Conservation (phyloP, 2,113 vertebrate genomes). For the Circaetus cinerascens region DNA sequence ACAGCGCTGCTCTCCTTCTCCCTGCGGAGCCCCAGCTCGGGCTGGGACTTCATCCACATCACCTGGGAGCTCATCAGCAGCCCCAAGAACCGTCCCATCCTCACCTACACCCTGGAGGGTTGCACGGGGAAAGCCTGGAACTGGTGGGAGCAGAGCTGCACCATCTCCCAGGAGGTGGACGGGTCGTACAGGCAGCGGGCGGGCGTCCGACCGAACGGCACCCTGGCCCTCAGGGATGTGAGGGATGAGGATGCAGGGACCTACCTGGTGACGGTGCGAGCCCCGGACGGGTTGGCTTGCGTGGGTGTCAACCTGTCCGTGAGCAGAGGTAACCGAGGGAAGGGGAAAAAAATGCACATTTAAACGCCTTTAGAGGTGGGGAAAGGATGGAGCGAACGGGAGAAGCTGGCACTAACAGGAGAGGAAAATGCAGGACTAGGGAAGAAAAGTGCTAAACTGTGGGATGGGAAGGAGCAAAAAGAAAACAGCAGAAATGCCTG, state of each 20-base stretch:
- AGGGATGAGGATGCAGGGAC: neutral
- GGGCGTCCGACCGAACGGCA: neutral
- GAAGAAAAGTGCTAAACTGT: no score
- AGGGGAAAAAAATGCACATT: no score
- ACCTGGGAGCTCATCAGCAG: neutral
- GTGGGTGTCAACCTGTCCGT: neutral
- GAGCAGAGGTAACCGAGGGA: neutral
- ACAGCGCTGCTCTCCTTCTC: neutral
- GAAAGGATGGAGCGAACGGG: neutral
- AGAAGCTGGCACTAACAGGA: no score
- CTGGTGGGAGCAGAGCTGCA: neutral
- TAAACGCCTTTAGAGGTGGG: neutral
- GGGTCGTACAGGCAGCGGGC: neutral
- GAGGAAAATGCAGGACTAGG: neutral
- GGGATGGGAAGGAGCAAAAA: neutral
- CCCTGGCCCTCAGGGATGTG: neutral
- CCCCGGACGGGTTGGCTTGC: neutral
- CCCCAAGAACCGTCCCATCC: neutral
- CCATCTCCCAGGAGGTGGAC: neutral
- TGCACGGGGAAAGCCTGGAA: neutral
- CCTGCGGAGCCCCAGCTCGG: neutral
- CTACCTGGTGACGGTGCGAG: neutral
- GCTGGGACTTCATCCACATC: neutral
- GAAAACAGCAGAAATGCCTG: neutral
- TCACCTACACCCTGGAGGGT: neutral